phyloP scores from a whole-genome alignment of 2,113 vertebrate genomes.

The Poicephalus gulielmi region DNA sequence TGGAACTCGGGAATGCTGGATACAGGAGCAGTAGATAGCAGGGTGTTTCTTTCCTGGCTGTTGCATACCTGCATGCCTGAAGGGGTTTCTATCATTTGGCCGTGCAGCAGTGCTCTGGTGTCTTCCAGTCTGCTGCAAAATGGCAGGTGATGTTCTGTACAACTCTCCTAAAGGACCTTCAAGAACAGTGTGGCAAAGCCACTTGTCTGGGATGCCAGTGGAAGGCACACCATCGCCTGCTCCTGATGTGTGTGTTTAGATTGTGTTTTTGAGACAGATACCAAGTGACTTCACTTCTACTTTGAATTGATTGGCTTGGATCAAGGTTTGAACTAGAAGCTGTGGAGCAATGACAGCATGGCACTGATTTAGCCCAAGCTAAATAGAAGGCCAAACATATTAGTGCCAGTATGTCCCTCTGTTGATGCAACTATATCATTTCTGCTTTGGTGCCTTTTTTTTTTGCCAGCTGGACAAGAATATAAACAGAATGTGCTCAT shows the following conservation, averaged over 20 bases:
- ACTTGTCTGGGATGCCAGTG: background rate
- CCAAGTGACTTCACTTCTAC: background rate
- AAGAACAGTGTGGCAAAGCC: background rate
- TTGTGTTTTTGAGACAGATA: background rate
- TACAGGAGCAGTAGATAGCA: background rate
- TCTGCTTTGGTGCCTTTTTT: background rate
- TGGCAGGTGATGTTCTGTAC: background rate
- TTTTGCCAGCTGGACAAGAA: background rate
- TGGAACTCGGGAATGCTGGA: background rate
- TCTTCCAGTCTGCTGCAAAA: background rate
- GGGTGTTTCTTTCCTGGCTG: background rate
- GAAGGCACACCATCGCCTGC: background rate
- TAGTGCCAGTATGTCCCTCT: background rate
- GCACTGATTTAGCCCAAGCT: background rate
- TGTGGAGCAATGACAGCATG: background rate
- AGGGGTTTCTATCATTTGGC: background rate
- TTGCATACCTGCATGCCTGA: background rate
- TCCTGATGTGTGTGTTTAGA: fast-evolving
- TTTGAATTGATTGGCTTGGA: background rate
- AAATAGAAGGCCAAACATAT: background rate
- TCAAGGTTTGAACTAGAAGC: background rate
- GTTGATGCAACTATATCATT: background rate
- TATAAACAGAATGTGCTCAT: background rate
- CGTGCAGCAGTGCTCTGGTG: background rate
- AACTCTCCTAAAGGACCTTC: background rate